Percentiles rank a stretch among this genome's conserved stretches.
phyloP scores from a whole-genome alignment of 1,140 invertebrate genomes.

The Papilio machaon region DNA sequence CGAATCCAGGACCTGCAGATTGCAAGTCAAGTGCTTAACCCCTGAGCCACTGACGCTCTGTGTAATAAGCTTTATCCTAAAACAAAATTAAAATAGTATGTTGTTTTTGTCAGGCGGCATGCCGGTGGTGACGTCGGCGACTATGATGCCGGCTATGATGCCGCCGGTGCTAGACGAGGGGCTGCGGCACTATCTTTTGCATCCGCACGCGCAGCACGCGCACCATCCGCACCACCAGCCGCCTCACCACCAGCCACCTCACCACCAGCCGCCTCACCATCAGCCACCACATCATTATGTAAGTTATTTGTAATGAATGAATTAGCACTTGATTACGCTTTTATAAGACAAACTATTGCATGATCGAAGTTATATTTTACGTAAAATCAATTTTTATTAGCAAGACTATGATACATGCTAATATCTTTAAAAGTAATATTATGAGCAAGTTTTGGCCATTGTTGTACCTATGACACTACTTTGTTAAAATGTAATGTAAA shows the following conservation, averaged over 20 bases:
- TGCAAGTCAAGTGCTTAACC: too few relatives aligned
- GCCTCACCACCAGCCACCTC: slow-evolving; percentile 79
- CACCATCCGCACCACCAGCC: slow-evolving; percentile 83
- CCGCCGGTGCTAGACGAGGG: slow-evolving; percentile 95
- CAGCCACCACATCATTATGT: slow-evolving; percentile 84
- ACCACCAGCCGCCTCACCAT: slow-evolving; percentile 78
- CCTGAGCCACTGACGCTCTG: too few relatives aligned
- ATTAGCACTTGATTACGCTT: not conserved
- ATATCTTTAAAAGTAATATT: too few relatives aligned
- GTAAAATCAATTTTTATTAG: too few relatives aligned
- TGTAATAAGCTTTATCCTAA: not conserved
- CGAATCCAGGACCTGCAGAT: too few relatives aligned
- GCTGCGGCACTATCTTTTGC: slow-evolving; percentile 92
- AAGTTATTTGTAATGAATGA: slow-evolving; percentile 65
- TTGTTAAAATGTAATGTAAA: too few relatives aligned
- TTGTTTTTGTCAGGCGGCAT: slow-evolving; percentile 82
- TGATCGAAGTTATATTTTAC: too few relatives aligned
- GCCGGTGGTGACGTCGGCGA: slow-evolving; percentile 93
- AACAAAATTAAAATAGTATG: not conserved
- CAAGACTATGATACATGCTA: too few relatives aligned
- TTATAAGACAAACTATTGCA: not conserved
- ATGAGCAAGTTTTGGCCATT: too few relatives aligned
- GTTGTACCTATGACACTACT: too few relatives aligned
- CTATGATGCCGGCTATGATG: slow-evolving; percentile 89
- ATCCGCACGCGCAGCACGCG: slow-evolving; percentile 84